These are phyloP conservation scores for Regulus satrapa DNA, from an alignment of 2,113 vertebrate genomes.

Conservation along the genomic window DNA sequence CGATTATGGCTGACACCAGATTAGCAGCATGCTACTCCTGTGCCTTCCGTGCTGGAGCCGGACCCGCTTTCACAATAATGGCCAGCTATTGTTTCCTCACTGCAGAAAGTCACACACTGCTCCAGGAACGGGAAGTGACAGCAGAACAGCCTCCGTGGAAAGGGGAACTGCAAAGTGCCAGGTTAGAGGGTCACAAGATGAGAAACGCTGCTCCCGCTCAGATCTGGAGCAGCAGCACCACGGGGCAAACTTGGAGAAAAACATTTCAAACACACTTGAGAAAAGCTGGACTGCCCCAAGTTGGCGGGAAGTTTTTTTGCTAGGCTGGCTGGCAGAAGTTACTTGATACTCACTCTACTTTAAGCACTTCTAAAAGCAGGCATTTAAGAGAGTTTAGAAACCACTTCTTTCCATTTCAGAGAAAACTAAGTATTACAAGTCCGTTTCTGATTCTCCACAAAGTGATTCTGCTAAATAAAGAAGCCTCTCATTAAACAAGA, in stretches of 20 bases:
- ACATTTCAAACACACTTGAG: neutral
- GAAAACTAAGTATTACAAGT: neutral
- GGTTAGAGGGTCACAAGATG: neutral
- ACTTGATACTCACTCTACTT: neutral
- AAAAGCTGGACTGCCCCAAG: neutral
- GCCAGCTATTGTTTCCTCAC: neutral
- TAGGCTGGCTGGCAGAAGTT: neutral
- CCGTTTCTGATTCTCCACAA: neutral
- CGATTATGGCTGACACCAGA: neutral
- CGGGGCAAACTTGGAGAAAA: neutral
- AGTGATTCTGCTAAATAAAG: neutral
- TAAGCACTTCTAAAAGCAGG: neutral
- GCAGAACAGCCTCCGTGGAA: neutral
- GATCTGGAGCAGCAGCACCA: neutral
- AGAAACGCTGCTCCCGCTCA: neutral
- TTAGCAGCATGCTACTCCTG: neutral
- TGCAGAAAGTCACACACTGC: neutral
- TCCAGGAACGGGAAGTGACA: neutral
- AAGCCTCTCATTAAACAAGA: neutral
- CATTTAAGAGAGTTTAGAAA: neutral
- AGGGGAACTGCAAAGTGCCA: slow-evolving; percentile 51
- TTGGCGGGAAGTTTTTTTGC: neutral
- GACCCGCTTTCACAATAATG: slow-evolving; percentile 1
- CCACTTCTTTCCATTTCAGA: neutral
- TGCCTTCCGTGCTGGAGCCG: neutral